Evolutionary conservation across 1,140 invertebrate species (phyloP).

Genomic region (Nomia melanderi): DNA sequence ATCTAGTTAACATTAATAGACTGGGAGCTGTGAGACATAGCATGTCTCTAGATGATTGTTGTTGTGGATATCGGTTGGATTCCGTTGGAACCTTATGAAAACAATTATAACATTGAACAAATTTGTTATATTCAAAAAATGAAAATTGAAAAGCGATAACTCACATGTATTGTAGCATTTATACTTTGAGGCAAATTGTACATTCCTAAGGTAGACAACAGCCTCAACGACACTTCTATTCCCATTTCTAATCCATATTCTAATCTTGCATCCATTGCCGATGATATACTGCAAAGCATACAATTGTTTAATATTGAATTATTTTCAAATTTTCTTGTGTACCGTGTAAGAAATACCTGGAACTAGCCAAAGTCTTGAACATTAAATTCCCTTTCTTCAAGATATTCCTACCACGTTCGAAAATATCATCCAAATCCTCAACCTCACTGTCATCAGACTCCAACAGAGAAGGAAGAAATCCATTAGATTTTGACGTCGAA

Average conservation of each 20-base stretch:
- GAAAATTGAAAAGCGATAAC: conserved; percentile 35
- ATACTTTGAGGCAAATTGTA: conserved; percentile 83
- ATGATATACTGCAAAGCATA: conserved; percentile 81
- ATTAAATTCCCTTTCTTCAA: conserved; percentile 75
- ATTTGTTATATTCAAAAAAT: not conserved
- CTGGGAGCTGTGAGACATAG: conserved; percentile 72
- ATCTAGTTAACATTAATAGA: conserved; percentile 85
- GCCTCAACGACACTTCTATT: conserved; percentile 87
- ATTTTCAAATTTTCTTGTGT: not conserved
- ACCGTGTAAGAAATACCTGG: conserved; percentile 65
- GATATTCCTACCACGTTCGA: conserved; percentile 82
- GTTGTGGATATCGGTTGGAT: conserved; percentile 61
- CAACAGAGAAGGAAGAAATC: conserved; percentile 83
- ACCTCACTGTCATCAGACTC: conserved; percentile 88
- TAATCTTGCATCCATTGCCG: conserved; percentile 88
- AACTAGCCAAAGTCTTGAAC: conserved; percentile 72
- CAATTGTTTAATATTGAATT: not conserved
- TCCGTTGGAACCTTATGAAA: conserved; percentile 59
- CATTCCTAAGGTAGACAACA: conserved; percentile 84
- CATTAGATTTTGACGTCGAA: conserved; percentile 76
- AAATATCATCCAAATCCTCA: conserved; percentile 86
- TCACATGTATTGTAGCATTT: conserved; percentile 79
- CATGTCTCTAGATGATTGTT: conserved; percentile 67
- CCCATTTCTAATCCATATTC: conserved; percentile 88
- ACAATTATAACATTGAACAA: not conserved